phyloP scores from a whole-genome alignment of 2,113 vertebrate species.

The Pedetes capensis region DNA sequence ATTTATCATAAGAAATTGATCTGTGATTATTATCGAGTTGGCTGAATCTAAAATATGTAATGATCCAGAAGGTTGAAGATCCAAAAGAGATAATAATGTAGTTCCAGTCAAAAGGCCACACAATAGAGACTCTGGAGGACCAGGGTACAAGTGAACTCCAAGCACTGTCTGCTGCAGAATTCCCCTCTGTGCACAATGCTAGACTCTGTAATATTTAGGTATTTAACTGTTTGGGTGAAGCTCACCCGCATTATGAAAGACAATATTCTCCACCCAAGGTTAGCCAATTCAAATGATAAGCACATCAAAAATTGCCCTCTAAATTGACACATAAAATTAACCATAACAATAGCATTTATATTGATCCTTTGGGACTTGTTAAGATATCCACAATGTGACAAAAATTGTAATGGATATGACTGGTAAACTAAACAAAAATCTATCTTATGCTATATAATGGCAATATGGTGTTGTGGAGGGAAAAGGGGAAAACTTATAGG shows the following conservation, averaged over 20 bases:
- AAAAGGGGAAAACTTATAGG: neutral
- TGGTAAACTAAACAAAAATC: neutral
- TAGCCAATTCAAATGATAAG: neutral
- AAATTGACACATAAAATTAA: neutral
- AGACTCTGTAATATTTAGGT: neutral
- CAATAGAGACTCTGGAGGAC: neutral
- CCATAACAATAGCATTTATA: neutral
- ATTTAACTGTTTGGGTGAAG: neutral
- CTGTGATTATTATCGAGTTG: neutral
- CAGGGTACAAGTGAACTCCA: rapidly evolving
- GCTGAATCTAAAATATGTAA: neutral
- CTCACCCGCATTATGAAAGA: neutral
- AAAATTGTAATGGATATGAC: neutral
- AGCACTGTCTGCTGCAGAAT: neutral
- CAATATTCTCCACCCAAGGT: neutral
- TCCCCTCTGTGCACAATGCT: neutral
- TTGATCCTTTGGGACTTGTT: neutral
- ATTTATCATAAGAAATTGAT: neutral
- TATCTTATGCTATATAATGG: neutral
- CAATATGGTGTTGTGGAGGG: neutral
- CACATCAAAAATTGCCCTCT: neutral
- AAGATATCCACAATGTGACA: neutral
- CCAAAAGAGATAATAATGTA: neutral
- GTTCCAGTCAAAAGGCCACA: neutral
- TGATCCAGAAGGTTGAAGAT: neutral